Evolutionary conservation across 2,113 vertebrate genomes (phyloP).

Genomic region (Zingel zingel): DNA sequence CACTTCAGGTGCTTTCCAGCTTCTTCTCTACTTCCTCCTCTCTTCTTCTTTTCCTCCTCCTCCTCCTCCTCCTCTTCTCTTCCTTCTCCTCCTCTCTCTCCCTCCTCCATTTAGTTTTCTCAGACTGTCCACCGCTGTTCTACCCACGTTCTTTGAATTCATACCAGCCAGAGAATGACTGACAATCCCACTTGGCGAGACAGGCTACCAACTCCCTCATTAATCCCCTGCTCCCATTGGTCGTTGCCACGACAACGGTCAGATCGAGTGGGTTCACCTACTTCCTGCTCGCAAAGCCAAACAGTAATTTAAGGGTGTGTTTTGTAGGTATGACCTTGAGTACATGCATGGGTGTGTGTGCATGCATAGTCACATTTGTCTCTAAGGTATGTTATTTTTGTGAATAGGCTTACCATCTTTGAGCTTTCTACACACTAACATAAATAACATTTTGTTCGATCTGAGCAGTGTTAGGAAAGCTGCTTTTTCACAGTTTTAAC

Average conservation of each 20-base stretch:
- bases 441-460: background rate
- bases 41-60: conserved; percentile 12
- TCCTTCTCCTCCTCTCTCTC: background rate
- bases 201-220: conserved; percentile 58
- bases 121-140: conserved; percentile 23
- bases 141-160: conserved; percentile 61
- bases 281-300: conserved; percentile 68
- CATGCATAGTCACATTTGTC: conserved; percentile 33
- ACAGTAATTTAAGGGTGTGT: conserved; percentile 77
- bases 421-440: background rate
- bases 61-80: too few relatives aligned
- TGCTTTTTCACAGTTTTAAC: conserved; percentile 1
- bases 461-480: background rate
- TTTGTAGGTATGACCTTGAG: conserved; percentile 61
- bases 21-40: conserved; percentile 47
- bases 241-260: conserved; percentile 34
- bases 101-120: conserved; percentile 16
- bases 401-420: conserved; percentile 12
- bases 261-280: conserved; percentile 63
- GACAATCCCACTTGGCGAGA: conserved; percentile 63
- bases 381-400: conserved; percentile 29
- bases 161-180: conserved; percentile 43
- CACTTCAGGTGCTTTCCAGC: conserved; percentile 78
- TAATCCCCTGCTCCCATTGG: conserved; percentile 53
- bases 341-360: conserved; percentile 40